Base-by-base conservation (phyloP, 2,797 vertebrate genomes). In the Pangasius larnaudii region DNA sequence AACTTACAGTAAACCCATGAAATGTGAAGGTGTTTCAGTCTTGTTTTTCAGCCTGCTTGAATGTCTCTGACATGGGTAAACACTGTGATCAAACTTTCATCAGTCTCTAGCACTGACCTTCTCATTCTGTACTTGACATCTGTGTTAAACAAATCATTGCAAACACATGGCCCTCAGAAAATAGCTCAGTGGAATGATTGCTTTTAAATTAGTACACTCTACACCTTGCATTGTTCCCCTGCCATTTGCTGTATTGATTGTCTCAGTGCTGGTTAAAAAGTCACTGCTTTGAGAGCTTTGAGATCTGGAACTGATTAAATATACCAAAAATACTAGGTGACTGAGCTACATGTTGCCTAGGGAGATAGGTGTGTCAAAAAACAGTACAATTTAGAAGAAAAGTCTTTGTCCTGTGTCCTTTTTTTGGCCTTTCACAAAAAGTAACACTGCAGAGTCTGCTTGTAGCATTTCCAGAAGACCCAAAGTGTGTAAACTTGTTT, bases 131-230 rank as follows among this genome's bases (percentile, higher is more conserved):
- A 14, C 85, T 86, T 90, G 89, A 91, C 90, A 89, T 75, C 7
- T 69, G 56, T 84, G 74, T 91, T 91, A 91, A 90, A 92, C 91
- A 93, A 88, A 88, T 89, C 56, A 89, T 92, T 53, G 87, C 88
- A 90, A 88, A 92, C 74, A 81, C 80, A 85, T 86, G 39, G 83
- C 83, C 86, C 61, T 58, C 18, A 75, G 81, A 87, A 88, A 88
- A 91, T 67, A 69, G 85, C 89, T 59, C 51, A 33, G 79, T 86
- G 24, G 87, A 92, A 82, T 90, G 86, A 90, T 91, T 89, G 79
- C 61, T 92, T 93, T 91, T 92, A 89, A 87, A 90, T 93, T 86
- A 86, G 89, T 91, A 78, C 87, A 90, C 84, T 93, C 89, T 61
- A 71, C 87, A 71, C 78, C 71, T 91, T 86, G 58, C 79, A 78